A percentile compares a stretch with the other conserved stretches of the same genome.
Conservation (phyloP, 2,888 invertebrate species). For the Uloborus plumipes region DNA sequence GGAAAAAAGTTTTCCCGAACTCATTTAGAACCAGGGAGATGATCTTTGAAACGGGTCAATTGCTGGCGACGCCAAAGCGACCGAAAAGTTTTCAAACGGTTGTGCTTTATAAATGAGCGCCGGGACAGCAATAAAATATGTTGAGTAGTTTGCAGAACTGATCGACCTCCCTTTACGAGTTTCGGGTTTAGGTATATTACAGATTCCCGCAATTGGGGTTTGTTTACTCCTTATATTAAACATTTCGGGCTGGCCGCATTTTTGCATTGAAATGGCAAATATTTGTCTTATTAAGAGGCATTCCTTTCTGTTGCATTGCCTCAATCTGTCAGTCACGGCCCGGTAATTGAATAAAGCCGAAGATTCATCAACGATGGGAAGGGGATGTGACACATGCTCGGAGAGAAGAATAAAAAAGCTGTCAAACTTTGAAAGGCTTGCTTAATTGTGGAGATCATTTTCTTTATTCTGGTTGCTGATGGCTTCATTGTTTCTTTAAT, state of each 20-base stretch:
- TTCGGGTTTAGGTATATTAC: slow-evolving; percentile 51
- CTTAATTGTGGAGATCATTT: no score
- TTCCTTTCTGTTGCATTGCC: slow-evolving; percentile 1
- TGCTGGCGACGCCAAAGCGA: slow-evolving; percentile 48
- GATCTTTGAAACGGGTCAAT: slow-evolving; percentile 49
- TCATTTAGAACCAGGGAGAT: slow-evolving; percentile 43
- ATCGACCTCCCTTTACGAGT: slow-evolving; percentile 52
- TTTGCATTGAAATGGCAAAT: slow-evolving; percentile 47
- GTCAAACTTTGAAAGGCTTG: no score
- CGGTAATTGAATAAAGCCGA: slow-evolving; percentile 26
- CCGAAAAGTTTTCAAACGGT: slow-evolving; percentile 47
- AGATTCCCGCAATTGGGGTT: slow-evolving; percentile 36
- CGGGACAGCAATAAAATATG: slow-evolving; percentile 60
- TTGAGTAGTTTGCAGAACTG: slow-evolving; percentile 44
- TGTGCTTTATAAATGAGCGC: slow-evolving; percentile 59
- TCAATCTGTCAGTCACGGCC: slow-evolving; percentile 17
- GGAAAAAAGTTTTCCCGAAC: slow-evolving; percentile 42
- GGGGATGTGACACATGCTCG: no score
- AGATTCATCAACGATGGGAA: background rate
- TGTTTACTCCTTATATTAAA: slow-evolving; percentile 59
- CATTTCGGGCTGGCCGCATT: slow-evolving; percentile 34
- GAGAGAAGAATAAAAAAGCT: no score
- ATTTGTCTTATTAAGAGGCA: slow-evolving; percentile 9
- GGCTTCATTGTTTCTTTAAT: no score
- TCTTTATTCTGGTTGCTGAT: no score